Base-by-base conservation (phyloP, 1,140 invertebrate genomes). In the Proctacanthus coquilletti region DNA sequence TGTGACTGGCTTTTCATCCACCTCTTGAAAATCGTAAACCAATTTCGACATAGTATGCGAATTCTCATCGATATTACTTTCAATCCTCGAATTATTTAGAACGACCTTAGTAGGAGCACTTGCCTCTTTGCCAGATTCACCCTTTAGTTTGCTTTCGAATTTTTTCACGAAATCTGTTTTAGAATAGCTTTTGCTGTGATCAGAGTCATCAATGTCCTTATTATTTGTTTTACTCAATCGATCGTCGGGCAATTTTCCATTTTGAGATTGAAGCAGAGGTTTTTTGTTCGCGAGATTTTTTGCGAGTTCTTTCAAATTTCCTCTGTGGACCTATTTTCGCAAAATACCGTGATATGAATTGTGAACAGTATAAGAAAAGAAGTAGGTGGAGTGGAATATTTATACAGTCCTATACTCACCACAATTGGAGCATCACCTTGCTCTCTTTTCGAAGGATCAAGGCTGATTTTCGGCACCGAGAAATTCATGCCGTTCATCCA, bases 401-500 rank as follows among this genome's bases (percentile, higher is more conserved):
- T 27, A 13, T 27, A 27, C 23, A 27, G 13, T 27, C 13, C 23
- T 27, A 27, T 41, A 63, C 68, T 71, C 64, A 76, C 74, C 40
- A 64, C 68, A 32, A 75, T 70, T 1, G 69, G 63, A 42, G 71
- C 65, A 41, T 75, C 71, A 27, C 68, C 63, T 6, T 59, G 53
- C 30, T 62, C 68, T 43, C 74, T 62, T 50, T 77, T 75, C 21
- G 66, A 61, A 15, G 85, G 85, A 65, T 88, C 79, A 37, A 89
- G 62, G 23, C 75, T 83, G 49, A 88, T 82, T 64, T 77, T 85
- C 40, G 74, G 71, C 21, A 86, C 69, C 5, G 73, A 62, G 35
- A 69, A 64, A 57, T 85, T 77, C 41, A 70, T 66, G 20, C 80
- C 78, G 45, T 71, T 69, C 10, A 84, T 64, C 88, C 87, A 93